A percentile compares a stretch with the other conserved stretches of the same genome.
phyloP scores from a whole-genome alignment of 2,797 vertebrate genomes.

The Pogoniulus pusillus region DNA sequence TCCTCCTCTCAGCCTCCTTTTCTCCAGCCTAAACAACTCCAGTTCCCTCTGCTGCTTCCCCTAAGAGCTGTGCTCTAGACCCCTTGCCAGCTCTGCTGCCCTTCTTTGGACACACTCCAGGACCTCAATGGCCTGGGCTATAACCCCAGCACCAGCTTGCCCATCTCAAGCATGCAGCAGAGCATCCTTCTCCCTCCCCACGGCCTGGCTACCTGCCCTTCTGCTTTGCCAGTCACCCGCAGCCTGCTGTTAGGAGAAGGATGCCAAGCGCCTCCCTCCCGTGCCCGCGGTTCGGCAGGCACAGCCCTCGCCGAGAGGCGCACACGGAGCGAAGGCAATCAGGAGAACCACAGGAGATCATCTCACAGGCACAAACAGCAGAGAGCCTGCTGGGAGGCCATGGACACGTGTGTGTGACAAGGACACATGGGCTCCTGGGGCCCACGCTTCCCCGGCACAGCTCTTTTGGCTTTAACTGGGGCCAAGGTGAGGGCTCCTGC shows the following conservation, averaged over 20 bases:
- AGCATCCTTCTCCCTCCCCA: not conserved
- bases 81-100: too few species aligned
- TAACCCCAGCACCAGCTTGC: not conserved
- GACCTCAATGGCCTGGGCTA: not conserved
- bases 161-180: accelerated
- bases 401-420: not conserved
- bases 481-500: not conserved
- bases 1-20: too few species aligned
- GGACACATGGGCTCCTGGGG: not conserved
- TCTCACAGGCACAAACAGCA: not conserved
- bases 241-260: not conserved
- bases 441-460: not conserved
- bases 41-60: too few species aligned
- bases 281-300: not conserved
- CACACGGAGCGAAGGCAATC: not conserved
- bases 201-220: not conserved
- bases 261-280: not conserved
- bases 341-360: not conserved
- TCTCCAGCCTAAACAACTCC: too few species aligned
- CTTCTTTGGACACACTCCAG: too few species aligned
- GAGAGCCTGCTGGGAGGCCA: not conserved
- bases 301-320: not conserved
- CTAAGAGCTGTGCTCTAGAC: too few species aligned
- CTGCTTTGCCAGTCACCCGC: not conserved
- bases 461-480: not conserved